Evolutionary conservation across 2,888 invertebrate genomes (phyloP).

Genomic region (Pseudococcus viburni): DNA sequence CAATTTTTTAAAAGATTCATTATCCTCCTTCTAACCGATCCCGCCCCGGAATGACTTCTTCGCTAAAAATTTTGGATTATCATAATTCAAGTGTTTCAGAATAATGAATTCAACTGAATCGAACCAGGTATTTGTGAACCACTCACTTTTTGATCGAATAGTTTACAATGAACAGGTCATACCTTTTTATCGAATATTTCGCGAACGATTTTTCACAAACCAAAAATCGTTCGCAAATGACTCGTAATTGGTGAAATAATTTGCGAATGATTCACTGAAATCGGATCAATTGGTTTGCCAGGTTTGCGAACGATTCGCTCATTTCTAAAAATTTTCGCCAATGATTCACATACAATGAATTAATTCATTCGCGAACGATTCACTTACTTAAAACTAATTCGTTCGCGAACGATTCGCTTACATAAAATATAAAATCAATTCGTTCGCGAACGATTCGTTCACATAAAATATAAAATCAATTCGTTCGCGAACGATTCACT

Average conservation of each 20-base stretch:
- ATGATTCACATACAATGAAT: not conserved
- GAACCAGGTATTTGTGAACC: not conserved
- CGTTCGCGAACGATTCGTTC: not conserved
- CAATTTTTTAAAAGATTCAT: not conserved
- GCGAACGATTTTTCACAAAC: not conserved
- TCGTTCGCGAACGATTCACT: not conserved
- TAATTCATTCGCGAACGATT: not conserved
- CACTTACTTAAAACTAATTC: not conserved
- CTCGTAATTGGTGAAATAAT: too few relatives aligned
- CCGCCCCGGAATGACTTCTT: too few relatives aligned
- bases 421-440: too few relatives aligned
- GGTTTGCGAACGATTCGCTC: not conserved
- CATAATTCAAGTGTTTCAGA: too few relatives aligned
- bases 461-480: not conserved
- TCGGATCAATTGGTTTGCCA: not conserved
- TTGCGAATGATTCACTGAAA: not conserved
- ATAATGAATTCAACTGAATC: too few relatives aligned
- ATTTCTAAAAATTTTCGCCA: not conserved
- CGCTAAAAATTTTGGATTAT: too few relatives aligned
- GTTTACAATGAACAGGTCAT: not conserved
- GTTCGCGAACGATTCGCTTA: too few relatives aligned
- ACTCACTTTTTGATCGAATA: not conserved
- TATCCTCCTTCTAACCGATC: not conserved
- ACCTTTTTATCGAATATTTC: not conserved
- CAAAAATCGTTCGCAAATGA: not conserved